Evolutionary conservation across 2,888 invertebrate genomes (phyloP), one percentile per base, ranked within the genome.

Genomic region (Drosophila mimica): DNA sequence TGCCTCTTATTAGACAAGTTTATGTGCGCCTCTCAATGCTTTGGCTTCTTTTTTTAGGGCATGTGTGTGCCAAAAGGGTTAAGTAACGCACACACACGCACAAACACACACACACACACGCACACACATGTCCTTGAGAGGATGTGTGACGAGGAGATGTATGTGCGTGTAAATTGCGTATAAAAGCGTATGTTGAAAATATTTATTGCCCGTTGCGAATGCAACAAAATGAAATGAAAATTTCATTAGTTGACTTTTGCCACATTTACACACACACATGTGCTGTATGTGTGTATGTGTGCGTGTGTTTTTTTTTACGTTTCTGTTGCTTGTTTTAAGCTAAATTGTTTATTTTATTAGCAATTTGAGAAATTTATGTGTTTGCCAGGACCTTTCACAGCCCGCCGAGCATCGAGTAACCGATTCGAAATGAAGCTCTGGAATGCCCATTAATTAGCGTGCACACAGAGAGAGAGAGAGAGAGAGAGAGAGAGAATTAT

Each of bases 191-290:
- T 91, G 90, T 88, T 91, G 84, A 88, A 92, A 89, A 91, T 92
- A 91, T 91, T 91, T 91, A 91, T 91, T 91, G 80, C 92, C 85
- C 92, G 91, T 92, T 91, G 79, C 91, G 91, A 91, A 92, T 92
- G 89, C 89, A 90, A 89, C 91, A 88, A 91, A 91, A 92, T 91
- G 91, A 89, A 86, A 86, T 90, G 90, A 89, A 87, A 87, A 82
- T 89, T 89, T 91, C 91, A 90, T 91, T 89, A 91, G 89, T 83
- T 79, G 77, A 85, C 81, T 82, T 76, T 63, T 68, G 65, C 49
- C 65, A 57, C 63, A 58, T 57, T 36, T 51, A 60, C 15, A 33
- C 62, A 54, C 60, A 52, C 63, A 58, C 63, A 73, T 60, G 53
- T 71, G 58, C 63, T 28, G 7, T 25, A 2, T 68, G 57, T 60